A percentile compares a stretch with the other conserved stretches of the same genome.
Conservation (phyloP, 1,140 invertebrate genomes). For the Tetranychus cinnabarinus region DNA sequence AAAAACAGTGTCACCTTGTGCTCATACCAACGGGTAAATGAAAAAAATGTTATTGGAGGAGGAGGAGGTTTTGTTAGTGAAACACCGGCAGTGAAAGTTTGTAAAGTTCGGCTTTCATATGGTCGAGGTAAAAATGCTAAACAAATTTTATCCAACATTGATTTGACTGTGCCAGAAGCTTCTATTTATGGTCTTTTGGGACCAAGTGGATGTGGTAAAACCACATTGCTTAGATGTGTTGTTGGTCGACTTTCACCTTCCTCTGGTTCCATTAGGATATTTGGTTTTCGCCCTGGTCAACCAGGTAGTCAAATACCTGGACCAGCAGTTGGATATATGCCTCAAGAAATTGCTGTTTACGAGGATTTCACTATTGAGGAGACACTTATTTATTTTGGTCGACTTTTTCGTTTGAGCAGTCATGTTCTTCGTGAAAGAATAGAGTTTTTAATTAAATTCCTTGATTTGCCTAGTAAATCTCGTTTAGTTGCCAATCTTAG, state of each 20-base stretch:
- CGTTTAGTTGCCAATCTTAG: conserved; percentile 57
- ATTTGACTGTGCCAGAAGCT: conserved; percentile 13
- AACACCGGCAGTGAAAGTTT: conserved; percentile 10
- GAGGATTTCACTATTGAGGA: conserved; percentile 83
- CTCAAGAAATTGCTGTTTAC: conserved; percentile 69
- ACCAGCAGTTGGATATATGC: conserved; percentile 59
- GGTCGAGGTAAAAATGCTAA: conserved; percentile 10
- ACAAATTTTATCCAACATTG: conserved; percentile 9
- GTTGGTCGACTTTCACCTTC: conserved; percentile 55
- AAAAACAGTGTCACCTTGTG: conserved; percentile 4
- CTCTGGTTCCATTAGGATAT: conserved; percentile 57
- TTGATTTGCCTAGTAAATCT: conserved; percentile 60
- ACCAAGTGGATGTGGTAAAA: conserved; percentile 33
- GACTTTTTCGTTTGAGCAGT: conserved; percentile 64
- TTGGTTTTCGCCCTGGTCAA: conserved; percentile 57
- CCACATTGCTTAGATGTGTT: conserved; percentile 61
- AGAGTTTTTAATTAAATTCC: conserved; percentile 64
- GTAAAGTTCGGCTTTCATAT: conserved; percentile 8
- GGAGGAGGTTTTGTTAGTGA: not conserved
- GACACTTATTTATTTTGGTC: conserved; percentile 89
- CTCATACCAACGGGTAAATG: conserved; percentile 4
- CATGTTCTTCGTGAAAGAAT: conserved; percentile 50
- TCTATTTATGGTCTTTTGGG: conserved; percentile 38
- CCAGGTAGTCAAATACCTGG: conserved; percentile 53
- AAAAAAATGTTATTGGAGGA: not conserved